These are phyloP conservation scores for Sceliomorpha sp. DNA, from an alignment of 2,888 invertebrate genomes.

Conservation along the genomic window DNA sequence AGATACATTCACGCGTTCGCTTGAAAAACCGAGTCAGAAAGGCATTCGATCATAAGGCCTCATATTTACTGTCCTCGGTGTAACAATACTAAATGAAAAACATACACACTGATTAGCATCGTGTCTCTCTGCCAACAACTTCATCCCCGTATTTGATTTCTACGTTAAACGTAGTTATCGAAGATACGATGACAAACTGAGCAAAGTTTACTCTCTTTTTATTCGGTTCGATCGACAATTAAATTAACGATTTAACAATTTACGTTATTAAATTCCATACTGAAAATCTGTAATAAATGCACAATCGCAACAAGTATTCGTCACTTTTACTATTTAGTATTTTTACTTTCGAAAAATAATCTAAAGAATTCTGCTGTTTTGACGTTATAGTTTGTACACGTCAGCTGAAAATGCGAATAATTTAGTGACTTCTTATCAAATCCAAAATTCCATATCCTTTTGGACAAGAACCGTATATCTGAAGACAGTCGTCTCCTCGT, in stretches of 20 bases:
- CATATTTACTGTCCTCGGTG: constrained; percentile 48
- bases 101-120: constrained; percentile 59
- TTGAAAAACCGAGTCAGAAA: constrained; percentile 43
- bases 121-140: constrained; percentile 56
- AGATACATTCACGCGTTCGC: constrained; percentile 40
- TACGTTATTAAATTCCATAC: too few species aligned
- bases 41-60: constrained; percentile 52
- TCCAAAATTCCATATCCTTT: constrained; percentile 85
- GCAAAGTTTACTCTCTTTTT: too few species aligned
- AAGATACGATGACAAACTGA: too few species aligned
- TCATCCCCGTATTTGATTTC: constrained; percentile 45
- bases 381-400: too few species aligned
- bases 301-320: too few species aligned
- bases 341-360: too few species aligned
- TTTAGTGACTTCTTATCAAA: constrained; percentile 62
- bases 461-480: constrained; percentile 84
- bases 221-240: too few species aligned
- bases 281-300: too few species aligned
- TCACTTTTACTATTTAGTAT: too few species aligned
- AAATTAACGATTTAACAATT: too few species aligned
- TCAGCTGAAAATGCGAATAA: too few species aligned
- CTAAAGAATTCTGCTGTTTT: too few species aligned
- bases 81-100: constrained; percentile 52
- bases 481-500: constrained; percentile 84
- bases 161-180: constrained; percentile 29